Evolutionary conservation across 2,797 vertebrate species (phyloP), one percentile per base, ranked within the genome.

Genomic region (Alcedo quadribrachys): DNA sequence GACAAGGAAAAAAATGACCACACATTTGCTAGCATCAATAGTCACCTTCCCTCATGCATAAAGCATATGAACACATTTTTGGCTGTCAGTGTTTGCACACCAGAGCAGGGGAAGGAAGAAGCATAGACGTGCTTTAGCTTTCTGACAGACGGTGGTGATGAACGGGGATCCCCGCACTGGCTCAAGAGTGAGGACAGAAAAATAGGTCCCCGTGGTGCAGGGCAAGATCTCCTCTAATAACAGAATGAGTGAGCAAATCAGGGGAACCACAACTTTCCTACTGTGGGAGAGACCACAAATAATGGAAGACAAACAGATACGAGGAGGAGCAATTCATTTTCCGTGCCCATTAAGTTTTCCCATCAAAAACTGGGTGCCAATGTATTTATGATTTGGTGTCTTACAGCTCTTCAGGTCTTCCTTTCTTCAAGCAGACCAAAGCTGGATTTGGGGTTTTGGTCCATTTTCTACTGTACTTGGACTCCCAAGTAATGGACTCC

Each of bases 161-260:
- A 92, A 91, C 79, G 81, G 91, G 90, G 93, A 96, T 92, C 28
- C 45, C 81, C 35, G 66, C 66, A 14, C 84, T 58, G 80, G 71
- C 85, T 89, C 70, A 86, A 89, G 92, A 85, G 97, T 93, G 97
- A 97, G 96, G 97, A 97, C 93, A 96, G 97, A 97, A 96, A 96
- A 97, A 97, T 95, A 87, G 93, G 87, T 97, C 97, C 97, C 96
- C 0, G 2, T 16, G 95, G 97, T 94, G 94, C 83, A 87, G 89
- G 92, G 95, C 87, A 65, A 92, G 96, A 94, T 97, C 93, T 96
- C 85, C 79, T 95, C 91, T 92, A 96, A 95, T 78, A 92, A 90
- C 93, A 93, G 92, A 93, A 92, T 63, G 96, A 97, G 97, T 94
- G 97, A 97, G 90, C 82, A 95, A 96, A 95, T 97, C 92, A 92